Base-by-base conservation (phyloP, 2,113 vertebrate species). In the Suncus etruscus region DNA sequence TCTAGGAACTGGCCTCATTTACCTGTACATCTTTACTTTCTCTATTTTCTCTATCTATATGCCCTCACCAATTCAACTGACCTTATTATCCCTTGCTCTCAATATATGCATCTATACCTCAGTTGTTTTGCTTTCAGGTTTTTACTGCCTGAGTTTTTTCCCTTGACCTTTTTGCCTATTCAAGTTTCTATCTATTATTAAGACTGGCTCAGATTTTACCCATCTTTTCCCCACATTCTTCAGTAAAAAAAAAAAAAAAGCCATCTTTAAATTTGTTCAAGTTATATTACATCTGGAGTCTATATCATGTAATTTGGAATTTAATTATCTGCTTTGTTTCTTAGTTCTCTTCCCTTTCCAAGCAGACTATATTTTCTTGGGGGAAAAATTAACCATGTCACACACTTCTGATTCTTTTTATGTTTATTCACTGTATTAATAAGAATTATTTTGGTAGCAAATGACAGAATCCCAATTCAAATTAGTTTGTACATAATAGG, bases 401-500 rank as follows among this genome's bases (percentile, higher is more conserved):
- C 9, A 16, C 10, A 51, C 25, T 70, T 39, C 8, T 45, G 51
- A 69, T n/a, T 47, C 63, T 15, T 31, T 88, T 61, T 48, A 74
- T 61, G 31, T 94, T 88, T 48, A 88, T 12, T 89, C 18, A 85
- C 86, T 66, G 51, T 91, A 79, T 81, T 54, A 61, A 16, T 61
- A 61, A 85, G 51, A 72, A 90, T 15, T 83, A 83, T 81, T 91
- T 76, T 87, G n/a, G 18, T 61, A 80, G 8, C 63, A 87, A 92
- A n/a, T 66, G 63, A 72, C 11, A 94, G 69, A 88, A 66, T 16
- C 45, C n/a, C 25, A 83, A 86, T 80, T 94, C 29, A 92, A 91
- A 90, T 85, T 74, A 68, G 29, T 25, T 63, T 31, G 66, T 69
- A 61, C 27, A 83, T 45, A 61, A 65, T 74, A 45, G 9, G 16